phyloP scores from a whole-genome alignment of 2,888 invertebrate genomes.

The Agriotes lineatus region DNA sequence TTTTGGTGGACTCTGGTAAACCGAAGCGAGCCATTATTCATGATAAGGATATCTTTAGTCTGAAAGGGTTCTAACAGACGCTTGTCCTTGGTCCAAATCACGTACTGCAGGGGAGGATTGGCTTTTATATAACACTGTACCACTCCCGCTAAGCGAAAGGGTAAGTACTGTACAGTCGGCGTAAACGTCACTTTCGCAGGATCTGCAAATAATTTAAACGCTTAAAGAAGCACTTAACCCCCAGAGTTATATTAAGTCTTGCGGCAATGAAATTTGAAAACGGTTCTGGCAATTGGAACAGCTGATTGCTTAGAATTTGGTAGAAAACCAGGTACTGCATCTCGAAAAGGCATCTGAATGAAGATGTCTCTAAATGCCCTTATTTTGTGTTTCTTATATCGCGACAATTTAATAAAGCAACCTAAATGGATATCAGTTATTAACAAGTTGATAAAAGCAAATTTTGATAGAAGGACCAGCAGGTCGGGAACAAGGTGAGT shows the following conservation, averaged over 20 bases:
- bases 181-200: constrained; percentile 97
- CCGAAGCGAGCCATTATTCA: constrained; percentile 93
- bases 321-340: background rate
- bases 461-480: no score
- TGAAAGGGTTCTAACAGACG: constrained; percentile 92
- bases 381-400: no score
- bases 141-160: constrained; percentile 92
- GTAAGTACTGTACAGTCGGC: constrained; percentile 94
- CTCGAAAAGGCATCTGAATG: no score
- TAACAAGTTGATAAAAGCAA: no score
- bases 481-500: no score
- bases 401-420: no score
- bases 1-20: constrained; percentile 92
- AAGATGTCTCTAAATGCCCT: no score
- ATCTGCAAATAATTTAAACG: constrained; percentile 72
- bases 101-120: constrained; percentile 94
- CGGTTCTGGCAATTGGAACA: constrained; percentile 19
- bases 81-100: constrained; percentile 98
- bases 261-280: constrained; percentile 30
- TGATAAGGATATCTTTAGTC: constrained; percentile 92
- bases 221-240: constrained; percentile 32
- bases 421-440: no score
- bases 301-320: constrained; percentile 5
- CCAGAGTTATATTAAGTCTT: constrained; percentile 28
- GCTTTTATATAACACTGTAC: constrained; percentile 98